A percentile compares a stretch with the other conserved stretches of the same genome.
Evolutionary conservation across 2,888 invertebrate species (phyloP).

Genomic region (Caenorhabditis sinica): DNA sequence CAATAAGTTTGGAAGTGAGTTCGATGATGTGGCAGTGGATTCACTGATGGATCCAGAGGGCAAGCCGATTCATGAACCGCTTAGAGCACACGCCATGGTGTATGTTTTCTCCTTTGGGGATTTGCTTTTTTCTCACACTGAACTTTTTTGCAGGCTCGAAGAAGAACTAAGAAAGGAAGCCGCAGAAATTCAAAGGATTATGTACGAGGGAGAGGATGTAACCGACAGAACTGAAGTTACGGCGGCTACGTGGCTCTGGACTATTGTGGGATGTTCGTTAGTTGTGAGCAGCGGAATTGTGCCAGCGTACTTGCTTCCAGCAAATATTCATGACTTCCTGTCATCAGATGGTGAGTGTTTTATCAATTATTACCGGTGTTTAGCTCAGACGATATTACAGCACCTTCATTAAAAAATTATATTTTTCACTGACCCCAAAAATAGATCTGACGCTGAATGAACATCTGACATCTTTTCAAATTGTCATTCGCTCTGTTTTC

Average conservation of each 20-base stretch:
- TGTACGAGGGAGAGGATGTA: slow-evolving; percentile 21
- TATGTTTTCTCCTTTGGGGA: slow-evolving; percentile 47
- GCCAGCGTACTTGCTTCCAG: slow-evolving; percentile 76
- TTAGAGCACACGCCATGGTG: slow-evolving; percentile 67
- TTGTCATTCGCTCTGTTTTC: slow-evolving; percentile 46
- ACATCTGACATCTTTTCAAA: too few relatives aligned
- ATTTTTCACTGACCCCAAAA: too few relatives aligned
- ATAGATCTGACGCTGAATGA: too few relatives aligned
- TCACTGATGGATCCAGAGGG: slow-evolving; percentile 72
- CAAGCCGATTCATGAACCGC: slow-evolving; percentile 68
- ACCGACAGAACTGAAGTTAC: slow-evolving; percentile 34
- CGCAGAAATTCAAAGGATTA: slow-evolving; percentile 61
- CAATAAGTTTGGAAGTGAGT: slow-evolving; percentile 29
- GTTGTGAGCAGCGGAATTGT: slow-evolving; percentile 77
- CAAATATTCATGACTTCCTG: slow-evolving; percentile 69
- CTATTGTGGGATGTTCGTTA: slow-evolving; percentile 70
- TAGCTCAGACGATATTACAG: too few relatives aligned
- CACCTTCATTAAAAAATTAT: too few relatives aligned
- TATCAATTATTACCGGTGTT: too few relatives aligned
- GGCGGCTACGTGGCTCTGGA: slow-evolving; percentile 70
- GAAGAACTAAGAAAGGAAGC: slow-evolving; percentile 69
- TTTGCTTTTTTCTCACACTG: slow-evolving; percentile 17
- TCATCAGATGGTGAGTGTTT: slow-evolving; percentile 65
- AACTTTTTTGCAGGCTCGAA: slow-evolving; percentile 63
- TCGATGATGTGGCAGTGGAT: slow-evolving; percentile 48